Evolutionary conservation across 92 coral and sea anemone genomes (phyloP).

Genomic region (Desmophyllum pertusum): DNA sequence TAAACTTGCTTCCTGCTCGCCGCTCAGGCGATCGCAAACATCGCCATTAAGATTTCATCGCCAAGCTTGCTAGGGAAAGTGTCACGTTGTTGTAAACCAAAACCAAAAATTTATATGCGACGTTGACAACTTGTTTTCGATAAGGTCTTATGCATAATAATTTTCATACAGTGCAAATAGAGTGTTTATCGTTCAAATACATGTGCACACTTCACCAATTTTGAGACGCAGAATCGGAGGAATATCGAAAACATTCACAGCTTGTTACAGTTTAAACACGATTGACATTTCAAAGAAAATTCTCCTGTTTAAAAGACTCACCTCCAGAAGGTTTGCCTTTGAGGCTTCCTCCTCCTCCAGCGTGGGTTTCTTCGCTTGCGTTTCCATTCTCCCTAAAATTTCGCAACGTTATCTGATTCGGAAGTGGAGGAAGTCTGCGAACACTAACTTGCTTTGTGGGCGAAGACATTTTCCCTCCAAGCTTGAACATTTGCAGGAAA

Average conservation of each 20-base stretch:
- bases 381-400: conserved; percentile 65
- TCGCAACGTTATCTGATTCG: conserved; percentile 76
- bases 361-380: conserved; percentile 1
- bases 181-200: neutral
- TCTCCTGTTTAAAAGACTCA: neutral
- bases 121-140: neutral
- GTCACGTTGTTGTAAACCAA: neutral
- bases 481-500: conserved; percentile 42
- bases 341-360: neutral
- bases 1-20: neutral
- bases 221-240: neutral
- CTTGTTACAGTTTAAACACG: neutral
- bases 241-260: neutral
- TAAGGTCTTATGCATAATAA: neutral
- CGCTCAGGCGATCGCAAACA: neutral
- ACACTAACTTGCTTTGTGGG: conserved; percentile 97
- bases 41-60: neutral
- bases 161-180: neutral
- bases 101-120: neutral
- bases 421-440: conserved; percentile 92
- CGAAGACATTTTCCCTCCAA: conserved; percentile 76
- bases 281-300: neutral
- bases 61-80: neutral
- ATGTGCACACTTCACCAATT: neutral
- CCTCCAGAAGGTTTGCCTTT: conserved; percentile 35